These are phyloP conservation scores for Avahi laniger DNA, from an alignment of 2,797 vertebrate species.

Conservation along the genomic window DNA sequence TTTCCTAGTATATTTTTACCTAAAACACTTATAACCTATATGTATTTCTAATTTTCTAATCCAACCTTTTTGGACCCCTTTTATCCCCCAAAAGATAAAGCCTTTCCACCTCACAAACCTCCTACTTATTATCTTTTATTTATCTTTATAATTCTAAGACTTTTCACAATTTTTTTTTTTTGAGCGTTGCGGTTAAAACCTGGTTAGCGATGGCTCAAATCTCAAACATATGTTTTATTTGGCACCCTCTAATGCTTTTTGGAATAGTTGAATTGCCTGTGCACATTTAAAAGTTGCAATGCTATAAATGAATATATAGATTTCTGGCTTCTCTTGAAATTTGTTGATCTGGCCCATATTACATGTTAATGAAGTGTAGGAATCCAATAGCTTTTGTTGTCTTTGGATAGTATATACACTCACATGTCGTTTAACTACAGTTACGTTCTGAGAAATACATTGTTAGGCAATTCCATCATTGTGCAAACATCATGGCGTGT, in stretches of 20 bases:
- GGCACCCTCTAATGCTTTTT: background rate
- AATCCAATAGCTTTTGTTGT: background rate
- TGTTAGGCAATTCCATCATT: background rate
- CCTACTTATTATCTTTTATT: background rate
- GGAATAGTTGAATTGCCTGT: background rate
- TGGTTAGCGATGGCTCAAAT: background rate
- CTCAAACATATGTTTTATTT: slow-evolving; percentile 23
- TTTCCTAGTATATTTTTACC: background rate
- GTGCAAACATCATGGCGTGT: background rate
- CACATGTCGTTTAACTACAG: background rate
- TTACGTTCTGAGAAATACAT: background rate
- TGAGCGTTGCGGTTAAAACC: background rate
- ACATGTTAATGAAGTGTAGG: background rate
- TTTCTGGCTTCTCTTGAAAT: background rate
- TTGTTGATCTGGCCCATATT: background rate
- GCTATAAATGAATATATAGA: background rate
- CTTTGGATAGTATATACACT: background rate
- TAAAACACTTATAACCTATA: background rate
- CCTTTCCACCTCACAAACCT: background rate
- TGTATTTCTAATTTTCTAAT: background rate
- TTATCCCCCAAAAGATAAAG: background rate
- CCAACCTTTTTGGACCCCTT: background rate
- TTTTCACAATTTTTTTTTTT: background rate
- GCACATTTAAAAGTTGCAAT: background rate
- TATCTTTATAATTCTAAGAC: background rate